A percentile compares a stretch with the other conserved stretches of the same genome.
phyloP scores from a whole-genome alignment of 1,140 invertebrate species.

The Drosophila chauvacae region DNA sequence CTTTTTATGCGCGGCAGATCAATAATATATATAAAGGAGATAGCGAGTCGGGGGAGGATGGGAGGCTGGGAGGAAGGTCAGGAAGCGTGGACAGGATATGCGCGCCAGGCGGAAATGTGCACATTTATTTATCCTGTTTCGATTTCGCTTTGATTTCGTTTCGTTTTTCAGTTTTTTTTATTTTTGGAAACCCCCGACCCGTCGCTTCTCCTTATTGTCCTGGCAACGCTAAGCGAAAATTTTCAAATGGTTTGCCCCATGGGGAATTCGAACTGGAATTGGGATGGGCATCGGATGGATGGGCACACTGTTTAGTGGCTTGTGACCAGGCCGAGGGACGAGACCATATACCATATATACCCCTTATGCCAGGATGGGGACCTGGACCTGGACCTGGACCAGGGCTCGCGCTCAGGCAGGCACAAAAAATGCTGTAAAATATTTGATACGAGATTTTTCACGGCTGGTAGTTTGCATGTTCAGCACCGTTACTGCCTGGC shows the following conservation, averaged over 20 bases:
- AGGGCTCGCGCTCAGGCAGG: slow-evolving; percentile 47
- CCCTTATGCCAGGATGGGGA: background rate
- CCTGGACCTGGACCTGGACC: too few relatives aligned
- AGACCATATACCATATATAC: background rate
- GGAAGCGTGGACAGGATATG: slow-evolving; percentile 80
- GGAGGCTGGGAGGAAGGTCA: slow-evolving; percentile 23
- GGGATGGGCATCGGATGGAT: slow-evolving; percentile 17
- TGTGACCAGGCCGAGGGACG: slow-evolving; percentile 45
- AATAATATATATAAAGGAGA: slow-evolving; percentile 76
- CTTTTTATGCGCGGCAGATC: slow-evolving; percentile 82
- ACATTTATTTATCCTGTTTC: slow-evolving; percentile 84
- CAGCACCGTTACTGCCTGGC: slow-evolving; percentile 63
- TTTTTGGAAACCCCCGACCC: slow-evolving; percentile 16
- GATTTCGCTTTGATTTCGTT: slow-evolving; percentile 77
- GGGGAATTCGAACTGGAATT: slow-evolving; percentile 5
- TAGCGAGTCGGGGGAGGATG: slow-evolving; percentile 20
- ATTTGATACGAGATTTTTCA: slow-evolving; percentile 82
- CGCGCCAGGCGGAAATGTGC: slow-evolving; percentile 81
- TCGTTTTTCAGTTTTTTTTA: slow-evolving; percentile 30
- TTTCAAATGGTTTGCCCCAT: slow-evolving; percentile 39
- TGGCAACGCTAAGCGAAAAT: slow-evolving; percentile 48
- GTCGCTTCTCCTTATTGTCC: background rate
- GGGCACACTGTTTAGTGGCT: slow-evolving; percentile 62
- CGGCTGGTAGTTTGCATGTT: slow-evolving; percentile 82
- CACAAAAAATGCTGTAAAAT: slow-evolving; percentile 81